Evolutionary conservation across 2,113 vertebrate genomes (phyloP).

Genomic region (Lagenorhynchus albirostris): DNA sequence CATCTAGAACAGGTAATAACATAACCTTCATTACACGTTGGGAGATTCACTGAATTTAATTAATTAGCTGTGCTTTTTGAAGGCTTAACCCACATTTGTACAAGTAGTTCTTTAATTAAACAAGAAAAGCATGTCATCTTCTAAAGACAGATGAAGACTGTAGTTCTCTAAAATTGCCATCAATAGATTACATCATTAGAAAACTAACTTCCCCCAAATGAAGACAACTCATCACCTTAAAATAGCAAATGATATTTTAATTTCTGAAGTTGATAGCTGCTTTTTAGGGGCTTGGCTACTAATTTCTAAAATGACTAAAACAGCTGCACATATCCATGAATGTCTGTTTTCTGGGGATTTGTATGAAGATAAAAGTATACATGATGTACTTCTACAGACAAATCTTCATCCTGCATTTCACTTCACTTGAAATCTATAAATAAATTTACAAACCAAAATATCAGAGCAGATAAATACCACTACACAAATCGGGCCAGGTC

Average conservation of each 20-base stretch:
- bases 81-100: conserved; percentile 27
- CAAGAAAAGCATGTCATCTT: conserved; percentile 22
- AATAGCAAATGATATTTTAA: background rate
- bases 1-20: background rate
- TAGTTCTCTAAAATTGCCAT: background rate
- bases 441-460: conserved; percentile 22
- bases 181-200: background rate
- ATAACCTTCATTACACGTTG: conserved; percentile 8
- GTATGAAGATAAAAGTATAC: background rate
- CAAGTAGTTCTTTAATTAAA: conserved; percentile 61
- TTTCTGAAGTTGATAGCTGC: background rate
- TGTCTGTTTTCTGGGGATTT: background rate
- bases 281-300: background rate
- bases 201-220: background rate
- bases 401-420: background rate
- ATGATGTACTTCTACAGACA: background rate
- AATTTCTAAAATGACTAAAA: conserved; percentile 17
- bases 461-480: background rate
- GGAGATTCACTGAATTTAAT: conserved; percentile 56
- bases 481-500: background rate
- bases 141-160: background rate
- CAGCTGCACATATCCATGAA: background rate
- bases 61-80: conserved; percentile 41
- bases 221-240: background rate
- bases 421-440: background rate